Evolutionary conservation across 2,888 invertebrate species (phyloP), one percentile per base, ranked within the genome.

Genomic region (Cheilosia pagana): DNA sequence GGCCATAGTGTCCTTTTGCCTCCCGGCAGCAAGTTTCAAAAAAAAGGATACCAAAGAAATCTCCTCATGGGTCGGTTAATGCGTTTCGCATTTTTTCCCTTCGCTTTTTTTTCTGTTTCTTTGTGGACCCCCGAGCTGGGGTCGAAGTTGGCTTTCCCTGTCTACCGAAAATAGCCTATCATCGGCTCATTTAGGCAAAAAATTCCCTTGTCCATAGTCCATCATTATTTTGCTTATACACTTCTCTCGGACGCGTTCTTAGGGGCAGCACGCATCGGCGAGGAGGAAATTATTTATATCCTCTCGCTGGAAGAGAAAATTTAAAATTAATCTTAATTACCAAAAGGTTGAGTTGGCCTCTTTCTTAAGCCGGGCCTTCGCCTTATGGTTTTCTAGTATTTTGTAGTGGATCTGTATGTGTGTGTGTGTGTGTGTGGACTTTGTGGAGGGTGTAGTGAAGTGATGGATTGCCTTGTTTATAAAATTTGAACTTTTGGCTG

Each of bases 301-400:
- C 68, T 74, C 57, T 74, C 57, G 39, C 28, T 62, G 65, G 74
- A 53, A 57, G 59, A 55, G 71, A 67, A 81, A 65, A 75, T 85
- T 85, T 85, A 57, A 85, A 85, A 85, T 85, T 85, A 85, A 85
- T 85, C 85, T 85, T 85, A 85, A 85, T 85, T 85, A 85, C 85
- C 75, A 50, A 85, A 85, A 85, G 85, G 85, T 79, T 85, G 81
- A 76, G 67, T 79, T 70, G 57, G 82, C 72, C 79, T 70, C 72
- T 79, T 74, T 31, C 50, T 74, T 74, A 67, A 75, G 81, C 59
- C 79, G 16, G 50, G 55, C 41, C 35, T 65, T 53, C 57, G 57
- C 35, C 52, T 65, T 63, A 41, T 57, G 39, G 8, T 43, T 45
- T 28, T 28, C 35, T 12, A 35, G 28, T 50, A 7, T 45, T 7